These are phyloP conservation scores for Procapra przewalskii DNA, from an alignment of 2,113 vertebrate species.

Conservation along the genomic window DNA sequence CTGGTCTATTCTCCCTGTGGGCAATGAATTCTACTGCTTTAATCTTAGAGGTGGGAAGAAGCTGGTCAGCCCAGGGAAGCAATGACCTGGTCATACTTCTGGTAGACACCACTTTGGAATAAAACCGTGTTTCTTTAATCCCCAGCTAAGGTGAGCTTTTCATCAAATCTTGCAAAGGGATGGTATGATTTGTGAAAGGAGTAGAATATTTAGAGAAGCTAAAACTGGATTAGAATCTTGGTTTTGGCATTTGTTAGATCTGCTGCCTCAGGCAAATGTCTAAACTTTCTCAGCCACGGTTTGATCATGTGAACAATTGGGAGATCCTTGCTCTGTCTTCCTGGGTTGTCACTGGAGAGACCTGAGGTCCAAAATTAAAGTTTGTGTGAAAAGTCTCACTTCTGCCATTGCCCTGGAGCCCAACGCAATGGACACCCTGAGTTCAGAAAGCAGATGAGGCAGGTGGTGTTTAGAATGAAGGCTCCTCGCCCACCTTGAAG, in stretches of 20 bases:
- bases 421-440: not conserved
- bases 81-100: not conserved
- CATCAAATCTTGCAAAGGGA: not conserved
- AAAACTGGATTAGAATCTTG: not conserved
- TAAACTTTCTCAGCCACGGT: not conserved
- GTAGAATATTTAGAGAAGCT: not conserved
- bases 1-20: not conserved
- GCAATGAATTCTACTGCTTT: not conserved
- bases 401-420: not conserved
- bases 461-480: not conserved
- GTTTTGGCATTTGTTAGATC: not conserved
- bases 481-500: not conserved
- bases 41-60: not conserved
- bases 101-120: not conserved
- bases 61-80: not conserved
- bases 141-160: not conserved
- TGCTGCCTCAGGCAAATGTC: not conserved
- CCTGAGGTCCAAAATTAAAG: not conserved
- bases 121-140: not conserved
- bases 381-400: not conserved
- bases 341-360: not conserved
- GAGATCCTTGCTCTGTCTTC: not conserved
- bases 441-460: not conserved
- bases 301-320: not conserved
- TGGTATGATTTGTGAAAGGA: not conserved